These are phyloP conservation scores for Echinarachnius parma DNA, from an alignment of 53 echinoderm and acorn worm genomes.

Conservation along the genomic window DNA sequence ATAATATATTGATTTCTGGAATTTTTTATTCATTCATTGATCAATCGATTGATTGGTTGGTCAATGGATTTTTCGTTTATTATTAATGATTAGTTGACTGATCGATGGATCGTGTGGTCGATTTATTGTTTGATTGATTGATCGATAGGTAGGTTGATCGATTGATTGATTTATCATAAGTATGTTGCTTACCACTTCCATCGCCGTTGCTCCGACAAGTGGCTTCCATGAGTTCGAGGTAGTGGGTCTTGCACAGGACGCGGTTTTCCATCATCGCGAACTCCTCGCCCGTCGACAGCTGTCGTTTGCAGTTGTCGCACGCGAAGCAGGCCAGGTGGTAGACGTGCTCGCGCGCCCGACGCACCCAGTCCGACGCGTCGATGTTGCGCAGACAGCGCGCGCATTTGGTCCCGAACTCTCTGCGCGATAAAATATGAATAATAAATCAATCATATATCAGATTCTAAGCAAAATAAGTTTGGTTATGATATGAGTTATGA, in stretches of 20 bases:
- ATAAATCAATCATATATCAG: neutral
- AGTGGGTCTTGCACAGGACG: constrained; percentile 84
- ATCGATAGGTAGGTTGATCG: too few species aligned
- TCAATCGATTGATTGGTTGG: too few species aligned
- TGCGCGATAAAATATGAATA: constrained; percentile 17
- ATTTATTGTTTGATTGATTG: too few species aligned
- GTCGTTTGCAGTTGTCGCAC: constrained; percentile 89
- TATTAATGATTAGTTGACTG: too few species aligned
- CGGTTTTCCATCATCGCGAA: constrained; percentile 78
- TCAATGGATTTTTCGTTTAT: too few species aligned
- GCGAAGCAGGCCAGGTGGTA: constrained; percentile 96
- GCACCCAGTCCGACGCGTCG: constrained; percentile 85
- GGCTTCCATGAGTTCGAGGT: constrained; percentile 60
- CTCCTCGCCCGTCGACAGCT: constrained; percentile 94
- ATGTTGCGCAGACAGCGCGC: constrained; percentile 68
- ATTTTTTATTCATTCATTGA: too few species aligned
- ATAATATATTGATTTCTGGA: too few species aligned
- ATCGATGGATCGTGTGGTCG: too few species aligned
- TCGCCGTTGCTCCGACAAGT: constrained; percentile 38
- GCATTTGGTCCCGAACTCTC: constrained; percentile 76
- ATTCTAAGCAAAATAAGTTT: too few species aligned
- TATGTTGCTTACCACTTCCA: constrained; percentile 33
- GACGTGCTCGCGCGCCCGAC: constrained; percentile 74
- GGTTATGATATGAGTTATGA: neutral
- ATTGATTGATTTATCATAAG: too few species aligned